Percentiles rank a stretch among this genome's conserved stretches.
Conservation (phyloP, 2,113 vertebrate species). For the Martes martes region DNA sequence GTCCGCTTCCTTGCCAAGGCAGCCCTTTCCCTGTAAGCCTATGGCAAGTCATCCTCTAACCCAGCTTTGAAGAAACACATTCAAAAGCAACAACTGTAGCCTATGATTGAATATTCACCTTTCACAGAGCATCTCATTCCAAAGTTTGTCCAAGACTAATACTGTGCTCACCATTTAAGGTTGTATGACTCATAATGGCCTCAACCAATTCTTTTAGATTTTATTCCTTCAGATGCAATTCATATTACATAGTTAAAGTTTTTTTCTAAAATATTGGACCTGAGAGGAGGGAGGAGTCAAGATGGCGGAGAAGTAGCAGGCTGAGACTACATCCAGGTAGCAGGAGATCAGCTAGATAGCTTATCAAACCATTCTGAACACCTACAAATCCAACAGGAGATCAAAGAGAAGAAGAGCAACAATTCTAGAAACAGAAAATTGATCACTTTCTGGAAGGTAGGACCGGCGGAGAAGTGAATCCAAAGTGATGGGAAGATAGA, state of each 20-base stretch:
- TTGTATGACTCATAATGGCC: background rate
- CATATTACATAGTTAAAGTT: background rate
- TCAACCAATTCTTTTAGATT: background rate
- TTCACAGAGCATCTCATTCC: background rate
- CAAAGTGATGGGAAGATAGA: too few relatives aligned
- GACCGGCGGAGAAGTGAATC: too few relatives aligned
- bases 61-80: constrained; percentile 27
- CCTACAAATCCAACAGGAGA: too few relatives aligned
- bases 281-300: background rate
- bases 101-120: constrained; percentile 29
- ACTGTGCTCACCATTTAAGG: background rate
- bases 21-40: constrained; percentile 14
- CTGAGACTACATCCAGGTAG: too few relatives aligned
- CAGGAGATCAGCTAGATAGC: too few relatives aligned
- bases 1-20: background rate
- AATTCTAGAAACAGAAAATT: too few relatives aligned
- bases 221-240: background rate
- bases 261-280: background rate
- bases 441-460: too few relatives aligned
- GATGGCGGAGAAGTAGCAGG: too few relatives aligned
- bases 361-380: too few relatives aligned
- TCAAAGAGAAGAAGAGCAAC: too few relatives aligned
- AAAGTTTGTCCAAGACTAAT: background rate
- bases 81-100: constrained; percentile 15
- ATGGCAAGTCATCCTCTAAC: background rate